Base-by-base conservation (phyloP, 1,140 invertebrate genomes). In the Drosophila sproati region DNA sequence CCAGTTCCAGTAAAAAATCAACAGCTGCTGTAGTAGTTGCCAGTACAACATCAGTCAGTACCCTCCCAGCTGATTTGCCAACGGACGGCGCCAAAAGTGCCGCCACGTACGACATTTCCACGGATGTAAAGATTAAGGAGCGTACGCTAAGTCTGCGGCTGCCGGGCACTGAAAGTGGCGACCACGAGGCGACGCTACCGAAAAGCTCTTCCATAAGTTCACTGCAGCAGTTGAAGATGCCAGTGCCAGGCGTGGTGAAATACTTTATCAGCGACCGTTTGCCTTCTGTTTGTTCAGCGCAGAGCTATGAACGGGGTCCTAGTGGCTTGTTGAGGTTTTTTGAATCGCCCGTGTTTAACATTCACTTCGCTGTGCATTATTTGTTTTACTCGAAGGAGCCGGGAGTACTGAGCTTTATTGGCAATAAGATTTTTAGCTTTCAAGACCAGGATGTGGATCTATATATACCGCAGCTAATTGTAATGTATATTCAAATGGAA, bases 381-480 rank as follows among this genome's bases (percentile, higher is more conserved):
- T 94, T 99, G 39, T 99, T 98, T 91, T 98, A 98, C 92, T 98
- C 98, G n/a, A 99, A 99, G 93, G 98, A 99, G 93, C 97, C 98
- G 28, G 98, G 98, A 52, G 98, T 99, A 52, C 97, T 98, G 89
- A 97, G 96, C 78, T 99, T 99, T 93, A 95, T 99, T 92, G 98
- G 98, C 69, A 99, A 99, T 94, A 97, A 98, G 93, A 95, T 99
- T 93, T 99, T 99, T 93, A 98, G 96, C 93, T 99, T 99, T 93
- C 95, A 96, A 32, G 95, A 98, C 91, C 94, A 95, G 73, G 97
- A 99, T 77, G 97, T 99, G 39, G 98, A 99, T 93, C 98, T 99
- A 93, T 99, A 99, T 94, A 95, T 99, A 87, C 98, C 98, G 45
- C 98, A 99, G 93, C 93, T 99, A 83, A 96, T 99, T 77, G 98